Base-by-base conservation (phyloP, 1,140 invertebrate genomes). In the Globodera ellingtonae region DNA sequence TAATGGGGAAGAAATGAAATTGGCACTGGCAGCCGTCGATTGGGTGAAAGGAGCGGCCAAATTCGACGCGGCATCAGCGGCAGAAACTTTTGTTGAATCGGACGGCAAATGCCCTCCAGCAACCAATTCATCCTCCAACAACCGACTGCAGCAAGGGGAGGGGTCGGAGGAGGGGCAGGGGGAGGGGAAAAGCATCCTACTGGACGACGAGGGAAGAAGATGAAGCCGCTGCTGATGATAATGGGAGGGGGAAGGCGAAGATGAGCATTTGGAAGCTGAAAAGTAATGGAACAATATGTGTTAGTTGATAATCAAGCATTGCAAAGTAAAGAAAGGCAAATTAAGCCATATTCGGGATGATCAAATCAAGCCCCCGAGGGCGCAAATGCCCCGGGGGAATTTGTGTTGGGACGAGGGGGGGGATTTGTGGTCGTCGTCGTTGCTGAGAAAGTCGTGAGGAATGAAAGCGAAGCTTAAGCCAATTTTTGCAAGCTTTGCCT, bases 261-360 rank as follows among this genome's bases (percentile, higher is more conserved):
- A 62, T 62, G 10, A 18, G 35, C 35, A 35, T 35, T 35, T 35
- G 35, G 35, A 35, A 5, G 15, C 56, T 13, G 56, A 18, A 62
- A 62, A 15, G 56, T 10, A 18, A 62, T 15, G 15, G 56, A 62
- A 62, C 13, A 62, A 6, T 13, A 10, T 6, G 56, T 62, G 56
- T 62, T 62, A 6, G 10, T 62, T 62, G 56, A 18, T 62, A 62
- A 18, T 6, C 6, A 13, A 62, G 10, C 56, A 62, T 62, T 62
- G 56, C 15, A 18, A 62, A 52, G 50, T 52, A 52, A 9, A 13
- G 13, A 18, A 62, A 62, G 56, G 18, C 56, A 62, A 62, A 62
- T 62, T 62, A 62, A 18, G 56, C 15, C 56, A 62, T 62, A 62
- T 62, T 62, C 56, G 56, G 56, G 56, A 62, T 62, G 56, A 62